These are phyloP conservation scores for Seira sanloemensis DNA, from an alignment of 2,888 invertebrate genomes.

Conservation along the genomic window DNA sequence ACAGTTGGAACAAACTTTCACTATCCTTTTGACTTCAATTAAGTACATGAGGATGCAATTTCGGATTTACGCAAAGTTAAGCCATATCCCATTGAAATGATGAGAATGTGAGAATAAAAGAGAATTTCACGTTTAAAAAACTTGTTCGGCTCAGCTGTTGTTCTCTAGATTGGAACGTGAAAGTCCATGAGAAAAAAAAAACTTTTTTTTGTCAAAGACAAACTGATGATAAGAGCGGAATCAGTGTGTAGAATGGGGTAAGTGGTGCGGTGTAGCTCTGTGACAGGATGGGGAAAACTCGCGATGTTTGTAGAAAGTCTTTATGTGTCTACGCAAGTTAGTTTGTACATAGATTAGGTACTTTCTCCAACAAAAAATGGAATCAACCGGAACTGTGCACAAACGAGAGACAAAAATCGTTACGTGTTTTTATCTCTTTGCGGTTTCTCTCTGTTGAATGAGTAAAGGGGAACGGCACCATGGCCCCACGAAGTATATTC, in stretches of 20 bases:
- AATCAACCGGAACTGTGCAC: conserved; percentile 14
- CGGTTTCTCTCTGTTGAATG: conserved; percentile 32
- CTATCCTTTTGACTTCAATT: conserved; percentile 30
- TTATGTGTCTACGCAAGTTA: not conserved
- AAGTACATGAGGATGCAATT: conserved; percentile 13
- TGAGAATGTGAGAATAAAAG: conserved; percentile 7
- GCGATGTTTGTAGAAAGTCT: not conserved
- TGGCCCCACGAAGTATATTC: conserved; percentile 34
- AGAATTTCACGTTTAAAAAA: conserved; percentile 28
- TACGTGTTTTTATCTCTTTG: conserved; percentile 40
- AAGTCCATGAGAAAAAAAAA: conserved; percentile 8
- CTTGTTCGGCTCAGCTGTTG: not conserved
- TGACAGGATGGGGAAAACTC: conserved; percentile 24
- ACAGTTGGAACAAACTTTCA: conserved; percentile 28
- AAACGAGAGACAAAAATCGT: conserved; percentile 29
- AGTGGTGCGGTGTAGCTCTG: conserved; percentile 33
- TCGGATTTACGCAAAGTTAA: conserved; percentile 36
- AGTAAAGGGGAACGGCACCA: not conserved
- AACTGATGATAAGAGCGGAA: conserved; percentile 46
- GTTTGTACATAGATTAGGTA: not conserved
- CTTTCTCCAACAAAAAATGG: not conserved
- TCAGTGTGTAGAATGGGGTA: conserved; percentile 23
- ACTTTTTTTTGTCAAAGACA: conserved; percentile 30
- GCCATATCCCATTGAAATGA: conserved; percentile 36
- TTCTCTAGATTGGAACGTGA: not conserved